Evolutionary conservation across 2,797 vertebrate genomes (phyloP).

Genomic region (Falco rusticolus): DNA sequence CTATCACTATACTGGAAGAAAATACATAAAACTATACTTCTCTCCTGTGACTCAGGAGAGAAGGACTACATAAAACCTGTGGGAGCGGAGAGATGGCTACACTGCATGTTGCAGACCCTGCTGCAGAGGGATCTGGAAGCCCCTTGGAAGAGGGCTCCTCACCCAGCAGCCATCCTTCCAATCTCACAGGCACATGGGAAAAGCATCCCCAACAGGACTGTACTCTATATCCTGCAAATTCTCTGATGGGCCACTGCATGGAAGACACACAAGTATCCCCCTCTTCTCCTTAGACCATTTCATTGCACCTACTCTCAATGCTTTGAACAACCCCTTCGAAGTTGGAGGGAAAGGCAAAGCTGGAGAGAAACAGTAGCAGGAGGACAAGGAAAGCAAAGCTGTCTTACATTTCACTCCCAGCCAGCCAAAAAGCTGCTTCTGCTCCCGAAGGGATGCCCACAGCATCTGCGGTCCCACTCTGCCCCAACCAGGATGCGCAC

Average conservation of each 20-base stretch:
- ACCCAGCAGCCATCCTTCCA: neutral
- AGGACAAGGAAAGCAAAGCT: neutral
- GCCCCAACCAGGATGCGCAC: neutral
- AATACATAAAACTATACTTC: neutral
- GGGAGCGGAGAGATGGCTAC: neutral
- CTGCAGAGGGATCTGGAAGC: neutral
- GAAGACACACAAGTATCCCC: neutral
- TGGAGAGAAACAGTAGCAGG: neutral
- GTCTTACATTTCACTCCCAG: neutral
- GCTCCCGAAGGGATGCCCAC: neutral
- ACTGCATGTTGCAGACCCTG: neutral
- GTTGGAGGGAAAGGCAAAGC: neutral
- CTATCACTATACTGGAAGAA: neutral
- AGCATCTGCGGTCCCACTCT: neutral
- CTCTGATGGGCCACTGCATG: neutral
- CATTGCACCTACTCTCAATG: neutral
- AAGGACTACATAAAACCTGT: neutral
- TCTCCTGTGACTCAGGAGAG: neutral
- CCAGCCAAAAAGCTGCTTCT: neutral
- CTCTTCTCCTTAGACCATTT: neutral
- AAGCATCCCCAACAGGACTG: neutral
- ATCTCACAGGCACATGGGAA: neutral
- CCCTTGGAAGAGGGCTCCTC: neutral
- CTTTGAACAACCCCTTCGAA: neutral
- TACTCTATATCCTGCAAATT: neutral